Evolutionary conservation across 2,888 invertebrate genomes (phyloP).

Genomic region (Ormyrus labotus): DNA sequence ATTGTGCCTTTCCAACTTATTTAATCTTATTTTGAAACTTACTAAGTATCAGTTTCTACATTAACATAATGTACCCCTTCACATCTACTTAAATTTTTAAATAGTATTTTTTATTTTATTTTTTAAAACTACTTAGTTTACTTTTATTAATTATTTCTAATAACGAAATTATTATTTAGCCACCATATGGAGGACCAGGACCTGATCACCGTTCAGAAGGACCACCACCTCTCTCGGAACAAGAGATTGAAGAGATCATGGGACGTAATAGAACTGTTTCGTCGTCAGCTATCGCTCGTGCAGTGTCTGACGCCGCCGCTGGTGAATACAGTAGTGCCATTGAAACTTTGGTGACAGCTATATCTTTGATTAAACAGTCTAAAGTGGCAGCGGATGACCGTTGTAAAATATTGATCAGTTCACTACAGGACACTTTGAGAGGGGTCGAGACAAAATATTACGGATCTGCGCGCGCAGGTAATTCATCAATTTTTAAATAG

Average conservation of each 20-base stretch:
- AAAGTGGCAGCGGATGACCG: constrained; percentile 96
- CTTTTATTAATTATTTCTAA: constrained; percentile 7
- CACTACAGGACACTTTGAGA: constrained; percentile 96
- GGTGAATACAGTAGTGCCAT: constrained; percentile 99
- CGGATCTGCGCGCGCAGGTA: constrained; percentile 83
- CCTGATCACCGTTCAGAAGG: constrained; percentile 77
- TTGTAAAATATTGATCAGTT: constrained; percentile 97
- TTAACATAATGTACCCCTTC: no score
- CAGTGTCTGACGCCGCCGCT: constrained; percentile 97
- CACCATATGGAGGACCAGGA: constrained; percentile 81
- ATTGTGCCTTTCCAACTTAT: no score
- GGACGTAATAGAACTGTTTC: constrained; percentile 97
- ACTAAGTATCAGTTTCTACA: no score
- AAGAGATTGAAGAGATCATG: constrained; percentile 99
- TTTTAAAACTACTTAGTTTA: not conserved
- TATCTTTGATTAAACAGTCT: constrained; percentile 98
- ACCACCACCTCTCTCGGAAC: constrained; percentile 87
- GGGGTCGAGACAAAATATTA: constrained; percentile 99
- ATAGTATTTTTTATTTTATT: no score
- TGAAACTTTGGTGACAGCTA: constrained; percentile 98
- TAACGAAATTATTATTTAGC: constrained; percentile 60
- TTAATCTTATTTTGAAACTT: no score
- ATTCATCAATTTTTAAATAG: constrained; percentile 60
- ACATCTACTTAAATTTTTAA: no score
- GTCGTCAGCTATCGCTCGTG: constrained; percentile 96